phyloP scores from a whole-genome alignment of 2,888 invertebrate species.

The Eupithecia insigniata region DNA sequence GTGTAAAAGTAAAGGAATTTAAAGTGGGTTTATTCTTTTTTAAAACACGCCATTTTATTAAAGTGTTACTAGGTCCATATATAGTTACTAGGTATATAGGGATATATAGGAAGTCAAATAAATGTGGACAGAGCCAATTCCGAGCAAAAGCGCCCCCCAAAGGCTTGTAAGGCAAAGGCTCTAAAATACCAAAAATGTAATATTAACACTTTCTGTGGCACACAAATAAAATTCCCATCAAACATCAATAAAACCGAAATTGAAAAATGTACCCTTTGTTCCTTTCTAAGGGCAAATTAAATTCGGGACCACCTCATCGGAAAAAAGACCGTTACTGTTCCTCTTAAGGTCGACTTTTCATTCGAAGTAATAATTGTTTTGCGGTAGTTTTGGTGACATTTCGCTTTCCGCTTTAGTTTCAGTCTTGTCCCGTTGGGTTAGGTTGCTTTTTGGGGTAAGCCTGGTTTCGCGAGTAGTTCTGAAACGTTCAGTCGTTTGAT shows the following conservation, averaged over 20 bases:
- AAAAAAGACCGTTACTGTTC: conserved; percentile 2
- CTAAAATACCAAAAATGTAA: conserved; percentile 15
- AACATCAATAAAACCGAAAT: conserved; percentile 31
- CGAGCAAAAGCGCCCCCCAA: background rate
- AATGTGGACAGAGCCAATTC: background rate
- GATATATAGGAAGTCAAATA: background rate
- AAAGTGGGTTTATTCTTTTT: too few species aligned
- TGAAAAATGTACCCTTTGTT: conserved; percentile 35
- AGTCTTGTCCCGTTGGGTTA: conserved; percentile 13
- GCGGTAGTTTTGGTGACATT: conserved; percentile 12
- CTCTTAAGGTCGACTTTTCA: conserved; percentile 11
- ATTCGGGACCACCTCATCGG: conserved; percentile 13
- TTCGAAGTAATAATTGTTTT: background rate
- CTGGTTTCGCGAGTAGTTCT: conserved; percentile 26
- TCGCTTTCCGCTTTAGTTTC: conserved; percentile 3
- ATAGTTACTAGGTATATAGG: too few species aligned
- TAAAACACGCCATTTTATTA: too few species aligned
- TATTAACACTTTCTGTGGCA: conserved; percentile 15
- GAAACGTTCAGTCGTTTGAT: conserved; percentile 30
- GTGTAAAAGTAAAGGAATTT: too few species aligned
- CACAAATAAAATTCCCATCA: conserved; percentile 28
- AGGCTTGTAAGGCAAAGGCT: conserved; percentile 2
- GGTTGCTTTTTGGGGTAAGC: conserved; percentile 10
- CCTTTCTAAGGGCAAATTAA: conserved; percentile 27
- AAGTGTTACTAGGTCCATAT: too few species aligned